Evolutionary conservation across 1,140 invertebrate genomes (phyloP), one percentile per base, ranked within the genome.

Genomic region (Sinella curviseta): DNA sequence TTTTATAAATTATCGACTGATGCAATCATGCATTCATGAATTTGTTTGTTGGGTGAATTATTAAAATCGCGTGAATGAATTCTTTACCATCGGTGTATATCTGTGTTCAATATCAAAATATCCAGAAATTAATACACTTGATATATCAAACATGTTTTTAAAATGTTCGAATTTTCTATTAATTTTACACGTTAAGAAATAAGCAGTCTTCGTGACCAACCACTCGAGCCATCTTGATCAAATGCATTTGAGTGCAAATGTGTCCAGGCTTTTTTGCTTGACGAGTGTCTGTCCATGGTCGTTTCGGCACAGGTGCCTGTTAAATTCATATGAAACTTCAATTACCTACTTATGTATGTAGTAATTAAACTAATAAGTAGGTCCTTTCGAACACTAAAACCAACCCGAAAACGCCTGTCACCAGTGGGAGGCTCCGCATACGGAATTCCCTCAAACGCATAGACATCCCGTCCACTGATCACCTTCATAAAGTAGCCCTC

Each of bases 401-500:
- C 12, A 17, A 77, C 36, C 48, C 17, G 16, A 57, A 77, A 92
- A 48, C 39, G 39, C 39, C 39, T 30, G 90, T 39, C 93, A 87
- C 39, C 39, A 48, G 39, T 16, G 1, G 94, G 94, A 28, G 91
- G 90, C 17, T 93, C 74, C 2, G 35, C 74, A 26, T 75, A 75
- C 24, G 74, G 74, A 14, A 75, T n/a, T 28, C 74, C 74, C 74
- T 75, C 74, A 48, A 75, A 75, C 2, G 74, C 74, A 33, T 33
- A 70, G 92, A 79, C 90, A 94, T 81, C 31, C 34, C 57, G 67
- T 35, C 77, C 80, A 26, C 30, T 39, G 3, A 74, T 65, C 17
- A 77, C 75, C 35, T 76, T 78, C 77, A 81, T 81, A 17, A 31
- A 30, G 36, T 78, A 81, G 20, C 80, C 80, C 34, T 81, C 80